Evolutionary conservation across 2,797 vertebrate species (phyloP).

Genomic region (Antennarius maculatus): DNA sequence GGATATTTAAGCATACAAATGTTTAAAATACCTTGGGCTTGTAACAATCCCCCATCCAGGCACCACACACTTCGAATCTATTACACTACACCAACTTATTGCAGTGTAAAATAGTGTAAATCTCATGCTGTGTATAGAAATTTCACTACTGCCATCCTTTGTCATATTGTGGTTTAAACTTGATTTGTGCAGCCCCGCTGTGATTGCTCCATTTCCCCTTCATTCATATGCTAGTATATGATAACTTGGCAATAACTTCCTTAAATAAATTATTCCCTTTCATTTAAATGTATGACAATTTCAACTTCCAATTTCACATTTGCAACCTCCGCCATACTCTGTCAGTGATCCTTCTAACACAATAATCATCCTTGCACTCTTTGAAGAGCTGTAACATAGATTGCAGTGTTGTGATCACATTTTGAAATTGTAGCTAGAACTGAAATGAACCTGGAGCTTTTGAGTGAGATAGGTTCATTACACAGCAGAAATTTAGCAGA

Average conservation of each 20-base stretch:
- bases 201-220: slow-evolving; percentile 18
- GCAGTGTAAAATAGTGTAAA: not conserved
- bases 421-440: not conserved
- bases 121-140: slow-evolving; percentile 29
- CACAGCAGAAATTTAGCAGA: not conserved
- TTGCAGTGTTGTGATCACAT: not conserved
- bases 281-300: slow-evolving; percentile 6
- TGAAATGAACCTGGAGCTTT: not conserved
- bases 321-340: not conserved
- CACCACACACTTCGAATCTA: slow-evolving; percentile 14
- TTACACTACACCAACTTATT: not conserved
- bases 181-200: slow-evolving; percentile 30
- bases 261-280: slow-evolving; percentile 32
- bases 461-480: not conserved
- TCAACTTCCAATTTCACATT: slow-evolving; percentile 18
- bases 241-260: slow-evolving; percentile 10
- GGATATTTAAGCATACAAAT: no score
- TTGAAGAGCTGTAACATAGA: not conserved
- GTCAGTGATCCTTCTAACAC: not conserved
- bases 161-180: slow-evolving; percentile 18
- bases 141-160: slow-evolving; percentile 15
- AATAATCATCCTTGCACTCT: not conserved
- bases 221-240: slow-evolving; percentile 24
- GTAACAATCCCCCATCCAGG: not conserved
- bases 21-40: no score